A percentile compares a stretch with the other conserved stretches of the same genome.
These are phyloP conservation scores for Crocallis elinguaria DNA, from an alignment of 2,888 invertebrate species.

Conservation along the genomic window DNA sequence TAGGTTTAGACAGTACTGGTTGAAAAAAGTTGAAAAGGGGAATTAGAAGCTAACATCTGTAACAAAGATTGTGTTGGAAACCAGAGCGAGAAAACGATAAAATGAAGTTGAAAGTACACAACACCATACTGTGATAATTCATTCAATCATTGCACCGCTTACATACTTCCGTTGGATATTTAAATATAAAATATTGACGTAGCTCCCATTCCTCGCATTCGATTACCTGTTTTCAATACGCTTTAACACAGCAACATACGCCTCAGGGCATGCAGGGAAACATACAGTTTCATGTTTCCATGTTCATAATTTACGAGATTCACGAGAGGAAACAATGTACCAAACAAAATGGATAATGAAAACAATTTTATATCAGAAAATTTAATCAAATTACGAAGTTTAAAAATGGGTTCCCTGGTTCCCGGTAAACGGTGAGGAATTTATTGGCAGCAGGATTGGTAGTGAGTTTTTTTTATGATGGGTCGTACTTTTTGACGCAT, in stretches of 20 bases:
- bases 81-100: too few species aligned
- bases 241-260: slow-evolving; percentile 72
- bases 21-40: too few species aligned
- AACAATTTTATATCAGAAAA: slow-evolving; percentile 76
- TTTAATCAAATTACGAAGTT: slow-evolving; percentile 71
- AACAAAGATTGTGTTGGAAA: too few species aligned
- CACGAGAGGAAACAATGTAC: slow-evolving; percentile 75
- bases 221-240: slow-evolving; percentile 83
- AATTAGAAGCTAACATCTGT: too few species aligned
- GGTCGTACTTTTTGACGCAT: neutral
- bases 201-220: slow-evolving; percentile 78
- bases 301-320: slow-evolving; percentile 76
- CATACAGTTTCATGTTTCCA: slow-evolving; percentile 57
- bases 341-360: slow-evolving; percentile 78
- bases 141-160: slow-evolving; percentile 1
- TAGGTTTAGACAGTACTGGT: too few species aligned
- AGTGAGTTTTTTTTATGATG: slow-evolving; percentile 23
- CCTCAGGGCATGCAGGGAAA: slow-evolving; percentile 72
- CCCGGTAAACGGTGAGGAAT: slow-evolving; percentile 52
- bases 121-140: neutral
- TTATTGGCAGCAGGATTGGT: slow-evolving; percentile 41
- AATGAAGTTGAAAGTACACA: too few species aligned
- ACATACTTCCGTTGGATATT: slow-evolving; percentile 67
- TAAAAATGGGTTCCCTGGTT: slow-evolving; percentile 58
- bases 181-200: slow-evolving; percentile 82